A percentile compares a stretch with the other conserved stretches of the same genome.
These are phyloP conservation scores for Cryptocheilus praepositus DNA, from an alignment of 2,888 invertebrate genomes.

Conservation along the genomic window DNA sequence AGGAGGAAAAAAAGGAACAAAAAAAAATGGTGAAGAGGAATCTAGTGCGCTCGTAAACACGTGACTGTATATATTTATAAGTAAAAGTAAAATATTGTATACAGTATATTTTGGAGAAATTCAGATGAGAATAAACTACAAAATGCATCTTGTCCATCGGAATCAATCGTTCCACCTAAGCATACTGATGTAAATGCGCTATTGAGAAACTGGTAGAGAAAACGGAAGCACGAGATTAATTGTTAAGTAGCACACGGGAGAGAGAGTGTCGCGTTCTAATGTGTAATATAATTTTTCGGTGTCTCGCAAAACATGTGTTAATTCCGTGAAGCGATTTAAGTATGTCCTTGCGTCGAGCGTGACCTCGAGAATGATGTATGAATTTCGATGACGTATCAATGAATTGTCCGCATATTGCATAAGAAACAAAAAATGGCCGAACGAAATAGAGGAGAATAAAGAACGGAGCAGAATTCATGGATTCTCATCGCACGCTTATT, in stretches of 20 bases:
- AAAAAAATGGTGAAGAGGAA: conserved; percentile 56
- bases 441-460: too few species aligned
- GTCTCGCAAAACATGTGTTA: conserved; percentile 15
- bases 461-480: too few species aligned
- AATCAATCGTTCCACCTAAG: conserved; percentile 55
- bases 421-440: too few species aligned
- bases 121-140: conserved; percentile 69
- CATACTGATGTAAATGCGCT: conserved; percentile 35
- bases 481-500: conserved; percentile 23
- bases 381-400: too few species aligned
- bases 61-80: conserved; percentile 74
- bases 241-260: too few species aligned
- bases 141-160: conserved; percentile 59
- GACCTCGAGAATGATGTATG: too few species aligned
- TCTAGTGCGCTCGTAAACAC: conserved; percentile 67
- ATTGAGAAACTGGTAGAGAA: conserved; percentile 16
- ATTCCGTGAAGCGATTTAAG: conserved; percentile 35
- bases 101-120: conserved; percentile 74
- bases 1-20: neutral
- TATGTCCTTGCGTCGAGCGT: neutral
- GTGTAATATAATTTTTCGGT: conserved; percentile 40
- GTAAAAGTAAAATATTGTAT: conserved; percentile 73
- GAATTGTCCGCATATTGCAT: too few species aligned
- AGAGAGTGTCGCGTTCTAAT: conserved; percentile 37
- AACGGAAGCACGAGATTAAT: conserved; percentile 8